phyloP scores from a whole-genome alignment of 2,113 vertebrate species.

The Sisor rabdophorus region DNA sequence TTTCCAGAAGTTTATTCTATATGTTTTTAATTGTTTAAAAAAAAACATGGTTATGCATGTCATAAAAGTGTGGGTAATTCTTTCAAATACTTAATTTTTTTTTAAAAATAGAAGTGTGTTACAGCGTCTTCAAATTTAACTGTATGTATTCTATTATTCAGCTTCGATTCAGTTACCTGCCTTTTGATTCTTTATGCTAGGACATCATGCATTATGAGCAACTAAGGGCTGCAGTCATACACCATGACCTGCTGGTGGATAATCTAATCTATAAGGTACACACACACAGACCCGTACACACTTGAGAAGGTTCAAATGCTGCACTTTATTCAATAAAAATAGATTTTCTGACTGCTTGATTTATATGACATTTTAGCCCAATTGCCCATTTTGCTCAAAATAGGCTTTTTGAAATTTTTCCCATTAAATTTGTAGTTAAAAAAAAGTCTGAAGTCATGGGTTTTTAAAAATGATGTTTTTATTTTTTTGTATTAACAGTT shows the following conservation, averaged over 20 bases:
- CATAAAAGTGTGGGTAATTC: not conserved
- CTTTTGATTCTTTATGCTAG: conserved; percentile 62
- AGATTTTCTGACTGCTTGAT: conserved; percentile 30
- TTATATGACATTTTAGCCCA: conserved; percentile 9
- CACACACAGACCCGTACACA: not conserved
- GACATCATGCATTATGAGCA: conserved; percentile 92
- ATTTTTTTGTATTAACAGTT: not conserved
- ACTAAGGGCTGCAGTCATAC: conserved; percentile 91
- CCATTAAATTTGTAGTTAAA: conserved; percentile 9
- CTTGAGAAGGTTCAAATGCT: conserved; percentile 21
- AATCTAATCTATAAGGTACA: conserved; percentile 93
- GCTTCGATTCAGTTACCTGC: conserved; percentile 18
- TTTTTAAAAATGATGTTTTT: conserved; percentile 11
- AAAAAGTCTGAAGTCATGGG: conserved; percentile 4
- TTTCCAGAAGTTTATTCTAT: no score
- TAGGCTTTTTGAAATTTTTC: not conserved
- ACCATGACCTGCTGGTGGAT: conserved; percentile 92
- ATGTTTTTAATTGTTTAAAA: no score
- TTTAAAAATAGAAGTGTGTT: not conserved
- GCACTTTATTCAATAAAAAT: conserved; percentile 36
- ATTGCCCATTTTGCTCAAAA: conserved; percentile 4
- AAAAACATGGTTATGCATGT: not conserved
- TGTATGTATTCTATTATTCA: conserved; percentile 15
- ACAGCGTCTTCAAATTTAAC: not conserved
- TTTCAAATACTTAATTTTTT: not conserved